These are phyloP conservation scores for Piaya cayana DNA, from an alignment of 2,113 vertebrate genomes.

Conservation along the genomic window DNA sequence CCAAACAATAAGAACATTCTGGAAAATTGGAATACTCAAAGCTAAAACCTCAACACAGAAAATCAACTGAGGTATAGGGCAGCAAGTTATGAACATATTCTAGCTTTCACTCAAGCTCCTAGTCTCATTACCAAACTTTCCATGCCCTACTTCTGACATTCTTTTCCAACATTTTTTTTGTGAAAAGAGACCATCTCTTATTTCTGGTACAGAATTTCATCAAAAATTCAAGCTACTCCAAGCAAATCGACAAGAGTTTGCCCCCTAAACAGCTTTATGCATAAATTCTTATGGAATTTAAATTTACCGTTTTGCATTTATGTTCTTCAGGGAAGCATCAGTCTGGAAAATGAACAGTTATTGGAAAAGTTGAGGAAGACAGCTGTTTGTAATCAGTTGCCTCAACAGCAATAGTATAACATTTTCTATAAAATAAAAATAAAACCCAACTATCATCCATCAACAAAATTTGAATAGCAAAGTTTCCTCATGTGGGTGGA, in stretches of 20 bases:
- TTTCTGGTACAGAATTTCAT: neutral
- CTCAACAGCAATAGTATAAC: neutral
- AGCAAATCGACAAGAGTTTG: neutral
- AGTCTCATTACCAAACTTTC: neutral
- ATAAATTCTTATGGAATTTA: neutral
- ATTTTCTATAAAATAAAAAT: neutral
- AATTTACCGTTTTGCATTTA: neutral
- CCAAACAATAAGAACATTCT: neutral
- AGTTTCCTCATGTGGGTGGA: neutral
- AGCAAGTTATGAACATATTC: neutral
- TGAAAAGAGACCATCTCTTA: neutral
- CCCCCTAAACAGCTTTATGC: neutral
- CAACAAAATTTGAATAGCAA: neutral
- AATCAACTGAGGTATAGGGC: neutral
- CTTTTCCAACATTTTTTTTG: neutral
- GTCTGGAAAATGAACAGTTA: neutral
- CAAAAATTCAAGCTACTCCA: neutral
- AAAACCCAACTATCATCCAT: neutral
- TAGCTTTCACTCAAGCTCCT: neutral
- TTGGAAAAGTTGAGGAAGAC: neutral
- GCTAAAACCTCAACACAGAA: neutral
- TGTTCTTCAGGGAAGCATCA: neutral
- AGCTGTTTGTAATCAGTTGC: neutral
- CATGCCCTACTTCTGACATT: neutral
- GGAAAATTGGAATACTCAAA: neutral